Base-by-base conservation (phyloP, 1,140 invertebrate species). In the Lasioglossum albipes region DNA sequence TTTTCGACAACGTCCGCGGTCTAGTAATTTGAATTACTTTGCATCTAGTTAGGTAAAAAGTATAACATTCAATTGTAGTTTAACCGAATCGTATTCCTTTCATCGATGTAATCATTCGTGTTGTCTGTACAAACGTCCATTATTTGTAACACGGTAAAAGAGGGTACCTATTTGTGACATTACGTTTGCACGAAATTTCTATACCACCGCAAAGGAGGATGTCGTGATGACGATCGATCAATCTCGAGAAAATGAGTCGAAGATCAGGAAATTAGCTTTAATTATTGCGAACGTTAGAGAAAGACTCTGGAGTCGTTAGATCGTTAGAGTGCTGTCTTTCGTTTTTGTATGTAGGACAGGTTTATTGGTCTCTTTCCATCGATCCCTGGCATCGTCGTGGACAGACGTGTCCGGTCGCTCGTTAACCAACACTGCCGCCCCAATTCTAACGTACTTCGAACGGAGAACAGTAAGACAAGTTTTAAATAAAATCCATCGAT, bases 361-460 rank as follows among this genome's bases (percentile, higher is more conserved):
- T 12, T 54, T 45, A 12, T 59, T 59, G 69, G 10, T 59, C 68
- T 64, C 59, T 78, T 64, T 72, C 27, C 75, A 62, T 69, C 75
- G 41, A 83, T 79, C 77, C 31, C 61, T 31, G 36, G 20, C 61
- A 67, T 69, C 31, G 64, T 52, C 27, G 45, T 13, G 45, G 62
- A 20, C 71, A 67, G 42, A 67, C 71, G 49, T 68, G 22, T 82
- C 61, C 70, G 42, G 78, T 80, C 79, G 82, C 72, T 76, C 61
- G 27, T 82, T 61, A 87, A 87, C 85, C 69, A 87, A 84, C 86
- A 87, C 86, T 87, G 86, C 86, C 86, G 82, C 75, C 72, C 54
- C 79, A 82, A 87, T 87, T 87, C 78, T 86, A 84, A 87, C 71
- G 65, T 66, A 74, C 67, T 79, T 75, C 78, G 70, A 81, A 80